Conservation (phyloP, 2,797 vertebrate species). For the Emydoidea blandingii region DNA sequence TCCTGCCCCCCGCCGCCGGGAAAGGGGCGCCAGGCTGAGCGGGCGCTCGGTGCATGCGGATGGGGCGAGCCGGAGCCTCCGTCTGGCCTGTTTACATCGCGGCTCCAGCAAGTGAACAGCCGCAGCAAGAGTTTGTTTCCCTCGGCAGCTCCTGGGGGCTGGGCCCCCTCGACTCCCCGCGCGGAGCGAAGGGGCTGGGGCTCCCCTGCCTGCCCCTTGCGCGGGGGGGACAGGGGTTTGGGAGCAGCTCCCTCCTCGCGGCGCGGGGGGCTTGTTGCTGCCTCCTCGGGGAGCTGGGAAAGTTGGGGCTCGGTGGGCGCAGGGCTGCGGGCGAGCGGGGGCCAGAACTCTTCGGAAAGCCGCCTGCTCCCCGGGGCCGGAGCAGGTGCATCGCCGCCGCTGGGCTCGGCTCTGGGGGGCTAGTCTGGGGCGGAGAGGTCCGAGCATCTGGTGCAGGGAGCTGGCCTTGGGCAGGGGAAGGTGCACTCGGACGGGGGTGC, state of each 20-base stretch:
- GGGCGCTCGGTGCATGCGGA: background rate
- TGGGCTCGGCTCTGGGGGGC: background rate
- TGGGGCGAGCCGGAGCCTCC: background rate
- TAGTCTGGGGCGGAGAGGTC: too few species aligned
- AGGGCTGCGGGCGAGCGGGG: background rate
- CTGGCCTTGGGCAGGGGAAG: too few species aligned
- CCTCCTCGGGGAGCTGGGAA: background rate
- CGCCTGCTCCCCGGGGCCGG: background rate
- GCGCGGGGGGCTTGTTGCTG: background rate
- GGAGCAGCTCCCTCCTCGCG: background rate
- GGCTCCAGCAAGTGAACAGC: background rate
- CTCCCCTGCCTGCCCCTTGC: too few species aligned
- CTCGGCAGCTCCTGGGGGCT: background rate
- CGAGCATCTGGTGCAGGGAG: too few species aligned
- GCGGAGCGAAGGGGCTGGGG: background rate
- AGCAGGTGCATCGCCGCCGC: conserved; percentile 48
- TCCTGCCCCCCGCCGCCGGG: background rate
- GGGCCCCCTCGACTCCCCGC: background rate
- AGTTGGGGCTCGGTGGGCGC: conserved; percentile 10
- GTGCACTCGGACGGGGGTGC: too few species aligned
- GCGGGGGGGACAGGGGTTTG: background rate
- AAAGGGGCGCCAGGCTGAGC: background rate
- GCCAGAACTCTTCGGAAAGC: background rate
- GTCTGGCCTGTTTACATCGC: conserved; percentile 38
- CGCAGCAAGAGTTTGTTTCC: conserved; percentile 61